These are phyloP conservation scores for Hydrotaea cyrtoneurina DNA, from an alignment of 2,888 invertebrate genomes.

Conservation along the genomic window DNA sequence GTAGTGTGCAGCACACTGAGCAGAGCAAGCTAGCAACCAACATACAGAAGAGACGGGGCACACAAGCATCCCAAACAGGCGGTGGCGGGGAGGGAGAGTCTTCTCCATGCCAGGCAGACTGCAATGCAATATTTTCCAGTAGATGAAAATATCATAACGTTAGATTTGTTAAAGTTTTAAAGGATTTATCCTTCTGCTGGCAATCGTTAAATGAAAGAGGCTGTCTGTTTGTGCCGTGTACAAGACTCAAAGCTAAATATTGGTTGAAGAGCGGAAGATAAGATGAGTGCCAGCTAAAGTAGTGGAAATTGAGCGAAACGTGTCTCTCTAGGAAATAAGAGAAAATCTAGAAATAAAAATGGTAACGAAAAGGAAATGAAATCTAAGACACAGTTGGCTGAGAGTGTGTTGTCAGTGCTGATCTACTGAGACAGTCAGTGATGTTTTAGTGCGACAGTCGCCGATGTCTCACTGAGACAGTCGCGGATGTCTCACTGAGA, in stretches of 20 bases:
- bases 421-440: too few relatives aligned
- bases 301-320: too few relatives aligned
- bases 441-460: too few relatives aligned
- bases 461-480: too few relatives aligned
- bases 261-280: too few relatives aligned
- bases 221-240: background rate
- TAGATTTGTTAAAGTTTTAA: background rate
- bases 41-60: background rate
- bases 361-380: too few relatives aligned
- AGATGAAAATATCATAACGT: constrained; percentile 2
- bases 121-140: background rate
- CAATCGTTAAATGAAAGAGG: background rate
- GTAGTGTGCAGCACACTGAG: background rate
- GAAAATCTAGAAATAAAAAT: too few relatives aligned
- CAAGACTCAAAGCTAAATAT: background rate
- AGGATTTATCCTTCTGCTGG: background rate
- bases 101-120: background rate
- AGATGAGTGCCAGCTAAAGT: too few relatives aligned
- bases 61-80: background rate
- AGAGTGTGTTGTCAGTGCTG: too few relatives aligned
- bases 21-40: background rate
- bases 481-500: too few relatives aligned
- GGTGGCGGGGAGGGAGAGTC: background rate
- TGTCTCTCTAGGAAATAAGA: too few relatives aligned
- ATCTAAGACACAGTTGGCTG: too few relatives aligned